Percentiles rank a stretch among this genome's conserved stretches.
These are phyloP conservation scores for Lampropteryx suffumata DNA, from an alignment of 2,888 invertebrate genomes.

Conservation along the genomic window DNA sequence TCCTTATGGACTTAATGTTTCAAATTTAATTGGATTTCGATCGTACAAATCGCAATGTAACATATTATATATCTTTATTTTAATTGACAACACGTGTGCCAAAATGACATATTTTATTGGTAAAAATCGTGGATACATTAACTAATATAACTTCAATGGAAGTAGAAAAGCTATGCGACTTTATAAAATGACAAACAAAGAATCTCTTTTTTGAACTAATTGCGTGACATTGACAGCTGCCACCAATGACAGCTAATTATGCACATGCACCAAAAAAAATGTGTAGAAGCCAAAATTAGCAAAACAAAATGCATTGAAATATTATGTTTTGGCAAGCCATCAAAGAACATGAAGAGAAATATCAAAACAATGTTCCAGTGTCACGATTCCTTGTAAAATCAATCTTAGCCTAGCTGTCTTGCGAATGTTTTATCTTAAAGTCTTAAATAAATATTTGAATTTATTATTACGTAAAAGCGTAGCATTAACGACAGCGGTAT, in stretches of 20 bases:
- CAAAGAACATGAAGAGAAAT: slow-evolving; percentile 17
- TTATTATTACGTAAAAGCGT: too few relatives aligned
- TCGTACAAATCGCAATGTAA: too few relatives aligned
- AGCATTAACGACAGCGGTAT: too few relatives aligned
- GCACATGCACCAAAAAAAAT: slow-evolving; percentile 2
- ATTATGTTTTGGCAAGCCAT: slow-evolving; percentile 10
- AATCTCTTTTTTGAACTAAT: not conserved
- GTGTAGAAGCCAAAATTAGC: slow-evolving; percentile 6
- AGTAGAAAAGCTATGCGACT: too few relatives aligned
- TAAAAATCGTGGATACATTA: too few relatives aligned
- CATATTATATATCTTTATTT: too few relatives aligned
- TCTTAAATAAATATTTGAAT: slow-evolving; percentile 26
- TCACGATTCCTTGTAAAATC: slow-evolving; percentile 12
- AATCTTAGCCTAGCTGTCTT: slow-evolving; percentile 27
- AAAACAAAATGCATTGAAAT: slow-evolving; percentile 16
- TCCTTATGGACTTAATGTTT: too few relatives aligned
- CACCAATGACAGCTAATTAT: slow-evolving; percentile 18
- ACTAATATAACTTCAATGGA: too few relatives aligned
- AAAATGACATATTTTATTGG: too few relatives aligned
- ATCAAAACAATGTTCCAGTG: slow-evolving; percentile 20
- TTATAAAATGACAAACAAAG: too few relatives aligned
- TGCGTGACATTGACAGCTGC: slow-evolving; percentile 14
- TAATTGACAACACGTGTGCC: too few relatives aligned
- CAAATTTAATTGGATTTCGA: too few relatives aligned
- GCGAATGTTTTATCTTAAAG: slow-evolving; percentile 21